Evolutionary conservation across 2,113 vertebrate genomes (phyloP).

Genomic region (Daboia siamensis): DNA sequence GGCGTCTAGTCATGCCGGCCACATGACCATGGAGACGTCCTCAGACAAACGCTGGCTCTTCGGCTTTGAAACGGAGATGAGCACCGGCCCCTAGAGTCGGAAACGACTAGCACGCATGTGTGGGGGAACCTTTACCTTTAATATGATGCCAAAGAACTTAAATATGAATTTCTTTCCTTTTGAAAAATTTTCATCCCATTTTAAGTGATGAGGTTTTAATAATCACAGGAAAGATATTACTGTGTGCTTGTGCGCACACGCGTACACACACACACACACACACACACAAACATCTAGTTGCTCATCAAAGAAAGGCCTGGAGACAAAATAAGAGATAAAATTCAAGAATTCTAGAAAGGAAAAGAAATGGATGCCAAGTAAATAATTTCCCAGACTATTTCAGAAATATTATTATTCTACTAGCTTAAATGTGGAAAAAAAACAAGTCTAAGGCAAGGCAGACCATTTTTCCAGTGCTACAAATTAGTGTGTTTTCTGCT

Average conservation of each 20-base stretch:
- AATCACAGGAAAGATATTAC: not conserved
- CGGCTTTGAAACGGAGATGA: too few species aligned
- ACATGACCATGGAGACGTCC: too few species aligned
- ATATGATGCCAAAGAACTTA: not conserved
- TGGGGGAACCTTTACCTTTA: not conserved
- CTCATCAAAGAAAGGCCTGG: not conserved
- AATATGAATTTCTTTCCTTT: not conserved
- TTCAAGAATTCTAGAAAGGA: not conserved
- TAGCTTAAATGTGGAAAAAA: slow-evolving; percentile 9
- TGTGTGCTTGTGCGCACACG: accelerated
- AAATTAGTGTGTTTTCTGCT: not conserved
- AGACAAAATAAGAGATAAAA: not conserved
- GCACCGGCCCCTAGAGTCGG: too few species aligned
- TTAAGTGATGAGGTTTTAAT: not conserved
- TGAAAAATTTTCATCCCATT: not conserved
- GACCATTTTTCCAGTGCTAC: not conserved
- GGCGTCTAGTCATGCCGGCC: too few species aligned
- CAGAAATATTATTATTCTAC: not conserved
- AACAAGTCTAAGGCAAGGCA: accelerated
- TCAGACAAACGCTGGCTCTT: too few species aligned
- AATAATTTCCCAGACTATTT: not conserved
- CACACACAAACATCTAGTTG: not conserved
- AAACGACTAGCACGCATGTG: too few species aligned
- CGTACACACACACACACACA: not conserved
- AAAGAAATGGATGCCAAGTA: not conserved